Conservation (phyloP, 2,888 invertebrate species). For the Melipona beecheii region DNA sequence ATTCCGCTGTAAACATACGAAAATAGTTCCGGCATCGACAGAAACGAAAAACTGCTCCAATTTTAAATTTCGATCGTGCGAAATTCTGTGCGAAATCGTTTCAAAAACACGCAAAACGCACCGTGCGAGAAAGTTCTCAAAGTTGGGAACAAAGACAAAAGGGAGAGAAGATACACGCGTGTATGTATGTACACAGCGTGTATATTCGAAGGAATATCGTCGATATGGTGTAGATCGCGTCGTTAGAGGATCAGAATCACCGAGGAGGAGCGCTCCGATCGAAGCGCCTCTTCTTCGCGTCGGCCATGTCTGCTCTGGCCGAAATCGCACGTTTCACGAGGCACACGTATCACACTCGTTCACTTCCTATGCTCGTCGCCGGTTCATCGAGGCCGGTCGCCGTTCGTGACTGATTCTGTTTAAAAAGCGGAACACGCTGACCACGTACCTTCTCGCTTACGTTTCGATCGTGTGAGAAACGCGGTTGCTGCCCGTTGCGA, state of each 20-base stretch:
- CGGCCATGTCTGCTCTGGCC: conserved; percentile 1
- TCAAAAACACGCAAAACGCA: neutral
- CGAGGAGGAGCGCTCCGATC: neutral
- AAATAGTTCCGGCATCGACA: neutral
- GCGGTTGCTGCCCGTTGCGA: neutral
- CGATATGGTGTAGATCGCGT: neutral
- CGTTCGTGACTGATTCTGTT: too few species aligned
- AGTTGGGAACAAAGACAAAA: too few species aligned
- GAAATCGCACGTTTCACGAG: conserved; percentile 1
- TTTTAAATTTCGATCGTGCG: neutral
- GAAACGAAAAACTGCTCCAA: neutral
- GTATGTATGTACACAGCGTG: neutral
- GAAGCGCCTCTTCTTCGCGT: conserved; percentile 7
- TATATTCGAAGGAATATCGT: neutral
- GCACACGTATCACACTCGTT: neutral
- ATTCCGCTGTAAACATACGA: neutral
- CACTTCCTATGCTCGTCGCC: neutral
- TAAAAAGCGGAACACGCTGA: neutral
- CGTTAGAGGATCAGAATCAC: neutral
- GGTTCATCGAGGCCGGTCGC: neutral
- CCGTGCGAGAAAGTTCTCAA: too few species aligned
- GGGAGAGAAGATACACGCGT: too few species aligned
- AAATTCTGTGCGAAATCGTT: neutral
- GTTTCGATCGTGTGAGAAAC: neutral
- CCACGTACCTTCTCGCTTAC: conserved; percentile 32